Percentiles rank a stretch among this genome's conserved stretches.
Conservation (phyloP, 1,140 invertebrate genomes). For the Copidosoma floridanum region DNA sequence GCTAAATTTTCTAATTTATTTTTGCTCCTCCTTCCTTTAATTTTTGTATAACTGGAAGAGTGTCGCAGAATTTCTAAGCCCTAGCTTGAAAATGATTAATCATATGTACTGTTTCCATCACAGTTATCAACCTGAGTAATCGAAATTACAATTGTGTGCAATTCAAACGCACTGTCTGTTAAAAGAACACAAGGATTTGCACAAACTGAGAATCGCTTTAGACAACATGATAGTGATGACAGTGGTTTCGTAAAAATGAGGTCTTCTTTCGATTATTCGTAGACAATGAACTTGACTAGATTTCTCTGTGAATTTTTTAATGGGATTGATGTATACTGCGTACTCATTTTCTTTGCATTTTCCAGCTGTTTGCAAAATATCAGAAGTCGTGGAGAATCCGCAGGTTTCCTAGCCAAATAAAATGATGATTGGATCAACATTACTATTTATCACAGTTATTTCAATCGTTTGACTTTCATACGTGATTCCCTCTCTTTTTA, state of each 20-base stretch:
- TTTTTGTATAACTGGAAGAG: too few relatives aligned
- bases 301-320: conserved; percentile 15
- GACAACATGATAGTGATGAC: conserved; percentile 4
- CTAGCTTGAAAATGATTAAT: conserved; percentile 13
- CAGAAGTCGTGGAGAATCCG: conserved; percentile 13
- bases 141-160: conserved; percentile 26
- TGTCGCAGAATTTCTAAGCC: background rate
- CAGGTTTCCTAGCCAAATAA: conserved; percentile 24
- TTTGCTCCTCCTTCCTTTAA: background rate
- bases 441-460: conserved; percentile 6
- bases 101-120: conserved; percentile 20
- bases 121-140: conserved; percentile 20
- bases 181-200: conserved; percentile 20
- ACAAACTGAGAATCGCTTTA: conserved; percentile 17
- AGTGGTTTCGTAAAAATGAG: conserved; percentile 1
- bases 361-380: conserved; percentile 15
- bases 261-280: conserved; percentile 5
- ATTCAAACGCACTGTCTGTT: conserved; percentile 21
- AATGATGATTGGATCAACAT: conserved; percentile 11
- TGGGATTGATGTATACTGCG: conserved; percentile 20
- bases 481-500: conserved; percentile 1
- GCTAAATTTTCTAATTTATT: conserved; percentile 22
- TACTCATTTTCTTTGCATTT: conserved; percentile 15
- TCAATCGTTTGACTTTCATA: too few relatives aligned
- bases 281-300: conserved; percentile 18